A percentile compares a stretch with the other conserved stretches of the same genome.
phyloP scores from a whole-genome alignment of 2,797 vertebrate species.

The Hirundo rustica region DNA sequence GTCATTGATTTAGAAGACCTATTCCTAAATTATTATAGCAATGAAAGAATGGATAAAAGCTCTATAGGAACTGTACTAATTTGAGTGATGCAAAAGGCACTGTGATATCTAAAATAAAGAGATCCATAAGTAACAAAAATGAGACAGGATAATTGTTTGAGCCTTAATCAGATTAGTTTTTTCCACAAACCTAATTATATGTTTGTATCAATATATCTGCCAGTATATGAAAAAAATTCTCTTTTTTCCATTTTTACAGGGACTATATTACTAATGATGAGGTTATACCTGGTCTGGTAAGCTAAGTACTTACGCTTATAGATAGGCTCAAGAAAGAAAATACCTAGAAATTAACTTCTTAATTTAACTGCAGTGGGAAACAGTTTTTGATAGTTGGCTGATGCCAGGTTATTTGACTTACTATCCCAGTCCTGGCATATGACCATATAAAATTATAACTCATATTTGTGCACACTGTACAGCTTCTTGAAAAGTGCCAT shows the following conservation, averaged over 20 bases:
- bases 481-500: not conserved
- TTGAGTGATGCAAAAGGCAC: not conserved
- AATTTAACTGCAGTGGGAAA: not conserved
- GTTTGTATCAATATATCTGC: not conserved
- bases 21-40: not conserved
- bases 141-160: not conserved
- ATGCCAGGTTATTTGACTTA: not conserved
- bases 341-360: not conserved
- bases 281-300: not conserved
- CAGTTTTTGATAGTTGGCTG: not conserved
- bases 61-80: not conserved
- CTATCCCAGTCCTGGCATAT: not conserved
- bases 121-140: not conserved
- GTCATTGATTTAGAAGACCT: not conserved
- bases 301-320: not conserved
- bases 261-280: not conserved
- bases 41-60: not conserved
- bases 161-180: not conserved
- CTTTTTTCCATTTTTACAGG: not conserved
- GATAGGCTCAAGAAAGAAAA: not conserved
- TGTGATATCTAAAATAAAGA: not conserved
- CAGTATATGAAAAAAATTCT: not conserved
- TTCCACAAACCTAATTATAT: not conserved
- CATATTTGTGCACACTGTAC: not conserved
- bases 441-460: not conserved